phyloP scores from a whole-genome alignment of 2,797 vertebrate genomes.

The Neosilurus mollespiculum region DNA sequence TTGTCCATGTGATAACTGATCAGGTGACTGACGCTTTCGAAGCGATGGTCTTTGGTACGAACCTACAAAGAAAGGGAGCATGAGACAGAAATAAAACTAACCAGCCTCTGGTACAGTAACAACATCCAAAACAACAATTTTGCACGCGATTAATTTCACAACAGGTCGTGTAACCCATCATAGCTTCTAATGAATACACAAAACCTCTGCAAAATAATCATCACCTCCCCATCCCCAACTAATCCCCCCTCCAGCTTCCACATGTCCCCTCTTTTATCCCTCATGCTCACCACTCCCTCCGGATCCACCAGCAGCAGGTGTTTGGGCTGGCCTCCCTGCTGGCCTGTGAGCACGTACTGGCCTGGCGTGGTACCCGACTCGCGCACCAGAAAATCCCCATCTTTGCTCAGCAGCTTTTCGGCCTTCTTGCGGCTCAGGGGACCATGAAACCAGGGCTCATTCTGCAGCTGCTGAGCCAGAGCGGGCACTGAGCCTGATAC shows the following conservation, averaged over 20 bases:
- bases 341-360: constrained; percentile 93
- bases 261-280: background rate
- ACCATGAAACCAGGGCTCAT: constrained; percentile 93
- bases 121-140: background rate
- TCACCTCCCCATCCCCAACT: background rate
- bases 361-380: constrained; percentile 93
- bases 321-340: constrained; percentile 92
- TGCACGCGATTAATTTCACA: background rate
- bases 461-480: constrained; percentile 89
- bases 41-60: constrained; percentile 94
- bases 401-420: constrained; percentile 85
- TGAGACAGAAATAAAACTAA: background rate
- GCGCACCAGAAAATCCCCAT: constrained; percentile 94
- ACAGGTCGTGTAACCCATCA: background rate
- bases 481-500: constrained; percentile 73
- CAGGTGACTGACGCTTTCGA: constrained; percentile 95
- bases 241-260: background rate
- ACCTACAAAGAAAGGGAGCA: constrained; percentile 74
- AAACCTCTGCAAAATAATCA: background rate
- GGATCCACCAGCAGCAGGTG: constrained; percentile 95
- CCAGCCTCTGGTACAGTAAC: background rate
- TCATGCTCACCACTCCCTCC: constrained; percentile 90
- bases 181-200: background rate
- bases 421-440: constrained; percentile 88
- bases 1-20: constrained; percentile 99